Base-by-base conservation (phyloP, 2,113 vertebrate genomes). In the Hippocampus zosterae region DNA sequence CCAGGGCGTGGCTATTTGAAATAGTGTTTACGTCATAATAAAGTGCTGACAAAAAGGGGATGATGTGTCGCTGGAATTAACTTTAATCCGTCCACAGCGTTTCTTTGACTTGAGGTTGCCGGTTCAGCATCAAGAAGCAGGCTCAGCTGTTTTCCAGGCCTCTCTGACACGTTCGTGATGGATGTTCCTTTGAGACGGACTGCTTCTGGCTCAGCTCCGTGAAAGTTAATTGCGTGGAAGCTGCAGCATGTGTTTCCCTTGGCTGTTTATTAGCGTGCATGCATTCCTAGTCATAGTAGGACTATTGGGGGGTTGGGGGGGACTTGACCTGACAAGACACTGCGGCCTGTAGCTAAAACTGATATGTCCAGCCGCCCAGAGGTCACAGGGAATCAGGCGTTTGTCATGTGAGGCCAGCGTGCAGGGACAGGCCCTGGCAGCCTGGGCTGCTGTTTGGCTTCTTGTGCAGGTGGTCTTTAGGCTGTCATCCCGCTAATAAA, bases 401-500 rank as follows among this genome's bases (percentile, higher is more conserved):
- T 88, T 84, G 65, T 76, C 73, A 73, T 81, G 77, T 84, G 73
- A 80, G 65, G 65, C 0, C 25, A 76, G 65, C 85, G 12, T 75
- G 85, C 82, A 72, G 64, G 62, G 70, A 79, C 87, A 84, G 72
- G 84, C 75, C 78, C 79, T 69, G 56, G 56, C 57, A 69, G 18
- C 5, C 67, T 33, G 57, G 2, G 42, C 61, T 69, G 68, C 68
- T 65, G 62, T 60, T 78, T 73, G 19, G 15, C 48, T 71, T 74
- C 63, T 70, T 46, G 33, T 41, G 69, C 78, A 23, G 84, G 76
- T 86, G 81, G 79, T 75, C 76, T 23, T 69, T 16, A 71, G 70
- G 72, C 82, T 80, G 69, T 88, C 81, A 86, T 73, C 79, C 68
- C 69, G 72, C 74, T 71, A 83, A 85, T 88, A 89, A 85, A 89